Evolutionary conservation across 2,888 invertebrate genomes (phyloP).

Genomic region (Exocentrus adspersus): DNA sequence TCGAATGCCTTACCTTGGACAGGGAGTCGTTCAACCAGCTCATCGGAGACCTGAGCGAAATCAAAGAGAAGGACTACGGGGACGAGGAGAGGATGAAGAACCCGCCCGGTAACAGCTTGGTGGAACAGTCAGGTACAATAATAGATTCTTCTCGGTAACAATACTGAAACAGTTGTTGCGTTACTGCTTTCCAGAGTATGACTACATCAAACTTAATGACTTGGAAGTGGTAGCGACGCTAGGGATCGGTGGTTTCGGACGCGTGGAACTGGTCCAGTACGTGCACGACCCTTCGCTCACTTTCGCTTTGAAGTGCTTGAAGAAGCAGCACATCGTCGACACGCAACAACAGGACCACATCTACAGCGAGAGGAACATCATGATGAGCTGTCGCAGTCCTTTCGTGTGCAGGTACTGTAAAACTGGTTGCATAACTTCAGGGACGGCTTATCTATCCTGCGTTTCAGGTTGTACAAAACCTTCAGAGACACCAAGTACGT

Average conservation of each 20-base stretch:
- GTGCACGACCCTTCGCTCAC: constrained; percentile 63
- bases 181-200: constrained; percentile 56
- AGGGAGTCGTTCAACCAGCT: constrained; percentile 77
- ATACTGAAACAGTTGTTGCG: constrained; percentile 1
- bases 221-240: constrained; percentile 74
- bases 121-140: constrained; percentile 52
- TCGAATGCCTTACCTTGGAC: constrained; percentile 74
- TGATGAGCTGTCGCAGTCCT: constrained; percentile 75
- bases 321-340: constrained; percentile 78
- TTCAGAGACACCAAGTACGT: constrained; percentile 76
- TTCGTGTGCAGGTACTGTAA: constrained; percentile 77
- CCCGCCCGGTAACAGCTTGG: constrained; percentile 45
- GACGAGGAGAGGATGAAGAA: constrained; percentile 69
- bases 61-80: constrained; percentile 79
- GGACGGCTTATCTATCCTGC: too few relatives aligned
- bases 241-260: constrained; percentile 79
- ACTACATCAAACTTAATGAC: constrained; percentile 66
- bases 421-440: constrained; percentile 3
- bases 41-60: constrained; percentile 79
- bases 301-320: constrained; percentile 77
- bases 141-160: too few relatives aligned
- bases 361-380: constrained; percentile 75
- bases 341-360: constrained; percentile 80
- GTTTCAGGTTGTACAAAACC: constrained; percentile 72
- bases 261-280: constrained; percentile 71